Evolutionary conservation across 2,797 vertebrate species (phyloP).

Genomic region (Cyclopterus lumpus): DNA sequence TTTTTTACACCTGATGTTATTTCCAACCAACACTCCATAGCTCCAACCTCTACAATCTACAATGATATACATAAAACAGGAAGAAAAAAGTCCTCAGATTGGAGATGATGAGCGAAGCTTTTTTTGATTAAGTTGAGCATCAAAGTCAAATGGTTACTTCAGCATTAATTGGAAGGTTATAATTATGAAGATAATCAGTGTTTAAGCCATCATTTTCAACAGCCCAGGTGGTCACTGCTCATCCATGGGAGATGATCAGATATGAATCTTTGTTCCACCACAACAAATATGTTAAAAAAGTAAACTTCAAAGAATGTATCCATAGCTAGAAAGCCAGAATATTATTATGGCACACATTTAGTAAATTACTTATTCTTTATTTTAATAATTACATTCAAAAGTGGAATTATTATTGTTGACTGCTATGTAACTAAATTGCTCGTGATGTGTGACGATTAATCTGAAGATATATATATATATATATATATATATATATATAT

Average conservation of each 20-base stretch:
- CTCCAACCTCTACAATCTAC: not conserved
- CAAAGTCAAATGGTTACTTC: not conserved
- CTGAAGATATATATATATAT: no score
- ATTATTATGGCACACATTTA: not conserved
- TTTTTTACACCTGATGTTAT: not conserved
- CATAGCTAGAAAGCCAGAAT: not conserved
- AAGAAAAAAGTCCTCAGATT: not conserved
- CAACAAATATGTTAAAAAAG: not conserved
- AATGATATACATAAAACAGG: not conserved
- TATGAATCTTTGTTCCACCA: not conserved
- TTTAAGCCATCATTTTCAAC: not conserved
- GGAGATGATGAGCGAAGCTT: not conserved
- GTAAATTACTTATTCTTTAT: not conserved
- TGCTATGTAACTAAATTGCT: not conserved
- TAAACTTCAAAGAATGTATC: not conserved
- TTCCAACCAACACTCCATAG: not conserved
- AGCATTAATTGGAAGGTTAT: not conserved
- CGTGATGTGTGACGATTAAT: constrained; percentile 5
- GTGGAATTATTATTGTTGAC: not conserved
- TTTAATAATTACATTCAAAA: not conserved
- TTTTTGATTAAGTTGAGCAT: not conserved
- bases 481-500: no score
- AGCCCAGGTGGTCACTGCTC: not conserved
- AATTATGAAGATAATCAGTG: not conserved
- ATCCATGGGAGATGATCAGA: not conserved